Conservation (phyloP, 92 coral and sea anemone species). For the Pocillopora meandrina region DNA sequence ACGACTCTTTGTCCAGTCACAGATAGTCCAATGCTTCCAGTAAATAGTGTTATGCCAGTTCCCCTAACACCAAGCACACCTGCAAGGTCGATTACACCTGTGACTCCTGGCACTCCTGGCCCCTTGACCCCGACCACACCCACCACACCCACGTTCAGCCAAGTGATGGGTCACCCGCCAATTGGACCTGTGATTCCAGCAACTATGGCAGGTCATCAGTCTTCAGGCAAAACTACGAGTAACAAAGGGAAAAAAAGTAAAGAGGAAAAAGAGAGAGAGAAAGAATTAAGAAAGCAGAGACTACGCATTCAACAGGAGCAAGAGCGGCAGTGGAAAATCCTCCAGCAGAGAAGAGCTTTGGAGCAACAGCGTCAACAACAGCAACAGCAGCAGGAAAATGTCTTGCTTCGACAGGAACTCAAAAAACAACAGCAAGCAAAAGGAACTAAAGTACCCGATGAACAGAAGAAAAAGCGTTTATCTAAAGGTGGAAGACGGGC, state of each 20-base stretch:
- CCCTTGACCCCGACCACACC: constrained; percentile 61
- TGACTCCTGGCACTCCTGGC: constrained; percentile 72
- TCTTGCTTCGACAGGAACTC: constrained; percentile 77
- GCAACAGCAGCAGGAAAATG: constrained; percentile 90
- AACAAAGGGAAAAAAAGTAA: constrained; percentile 76
- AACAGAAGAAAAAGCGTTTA: constrained; percentile 72
- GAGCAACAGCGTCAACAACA: constrained; percentile 94
- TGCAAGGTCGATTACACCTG: constrained; percentile 43
- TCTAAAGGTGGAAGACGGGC: constrained; percentile 39
- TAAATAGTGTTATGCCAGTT: constrained; percentile 44
- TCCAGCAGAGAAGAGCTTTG: constrained; percentile 94
- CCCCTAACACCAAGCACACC: constrained; percentile 67
- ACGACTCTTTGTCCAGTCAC: constrained; percentile 25
- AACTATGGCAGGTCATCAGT: constrained; percentile 22
- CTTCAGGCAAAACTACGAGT: constrained; percentile 29
- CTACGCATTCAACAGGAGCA: constrained; percentile 90
- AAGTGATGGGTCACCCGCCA: constrained; percentile 31
- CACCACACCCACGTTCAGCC: constrained; percentile 52
- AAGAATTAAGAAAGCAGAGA: constrained; percentile 83
- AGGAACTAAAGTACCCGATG: constrained; percentile 74
- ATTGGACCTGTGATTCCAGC: constrained; percentile 27
- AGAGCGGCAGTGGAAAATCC: constrained; percentile 95
- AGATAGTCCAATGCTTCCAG: constrained; percentile 25
- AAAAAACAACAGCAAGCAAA: constrained; percentile 80
- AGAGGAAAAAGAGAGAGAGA: constrained; percentile 92